A percentile compares a stretch with the other conserved stretches of the same genome.
Evolutionary conservation across 53 echinoderm and acorn worm genomes (phyloP).

Genomic region (Zoroaster sp.): DNA sequence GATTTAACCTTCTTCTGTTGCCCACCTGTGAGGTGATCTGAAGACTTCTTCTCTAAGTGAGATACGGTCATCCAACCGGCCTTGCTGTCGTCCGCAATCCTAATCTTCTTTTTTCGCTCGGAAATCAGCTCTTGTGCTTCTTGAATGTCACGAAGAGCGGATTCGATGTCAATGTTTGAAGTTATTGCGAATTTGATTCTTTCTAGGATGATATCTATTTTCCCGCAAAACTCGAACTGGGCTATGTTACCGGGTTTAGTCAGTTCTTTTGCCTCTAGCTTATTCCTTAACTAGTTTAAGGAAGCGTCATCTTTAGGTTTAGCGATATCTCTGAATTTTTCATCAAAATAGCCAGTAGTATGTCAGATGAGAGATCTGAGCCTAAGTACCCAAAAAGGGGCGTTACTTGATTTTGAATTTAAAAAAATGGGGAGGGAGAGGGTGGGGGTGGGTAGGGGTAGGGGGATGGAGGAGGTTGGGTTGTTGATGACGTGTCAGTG

Average conservation of each 20-base stretch:
- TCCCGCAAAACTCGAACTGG: constrained; percentile 2
- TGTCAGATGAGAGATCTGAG: too few relatives aligned
- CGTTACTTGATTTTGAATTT: too few relatives aligned
- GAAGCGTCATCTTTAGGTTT: too few relatives aligned
- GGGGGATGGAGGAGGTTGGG: too few relatives aligned
- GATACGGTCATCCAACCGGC: not conserved
- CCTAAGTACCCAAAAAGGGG: too few relatives aligned
- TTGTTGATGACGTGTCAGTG: too few relatives aligned
- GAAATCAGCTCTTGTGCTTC: not conserved
- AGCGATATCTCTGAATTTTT: not conserved
- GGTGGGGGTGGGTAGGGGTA: too few relatives aligned
- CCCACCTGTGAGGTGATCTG: not conserved
- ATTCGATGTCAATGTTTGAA: not conserved
- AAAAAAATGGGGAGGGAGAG: too few relatives aligned
- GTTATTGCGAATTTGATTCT: not conserved
- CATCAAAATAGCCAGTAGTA: not conserved
- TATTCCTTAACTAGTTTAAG: too few relatives aligned
- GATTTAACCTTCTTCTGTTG: not conserved
- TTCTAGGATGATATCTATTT: not conserved
- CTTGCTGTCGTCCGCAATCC: not conserved
- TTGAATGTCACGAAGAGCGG: not conserved
- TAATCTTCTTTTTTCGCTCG: not conserved
- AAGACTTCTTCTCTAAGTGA: not conserved
- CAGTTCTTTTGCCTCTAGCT: not conserved
- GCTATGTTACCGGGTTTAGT: not conserved